phyloP scores from a whole-genome alignment of 2,113 vertebrate species.

The Aptenodytes forsteri region DNA sequence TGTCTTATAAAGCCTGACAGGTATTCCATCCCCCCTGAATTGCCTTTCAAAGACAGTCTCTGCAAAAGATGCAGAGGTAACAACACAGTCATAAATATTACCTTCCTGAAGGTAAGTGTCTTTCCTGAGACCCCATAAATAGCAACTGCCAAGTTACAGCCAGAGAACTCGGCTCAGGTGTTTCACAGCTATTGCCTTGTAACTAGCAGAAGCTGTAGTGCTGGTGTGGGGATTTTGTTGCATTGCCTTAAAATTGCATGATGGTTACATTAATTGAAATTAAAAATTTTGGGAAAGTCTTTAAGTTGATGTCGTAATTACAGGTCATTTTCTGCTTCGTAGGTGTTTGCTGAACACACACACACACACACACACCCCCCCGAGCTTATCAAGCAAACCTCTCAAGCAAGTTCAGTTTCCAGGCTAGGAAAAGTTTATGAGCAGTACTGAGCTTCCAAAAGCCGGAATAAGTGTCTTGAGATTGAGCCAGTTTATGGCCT shows the following conservation, averaged over 20 bases:
- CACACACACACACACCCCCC: too few relatives aligned
- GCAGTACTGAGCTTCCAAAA: background rate
- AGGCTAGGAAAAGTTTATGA: background rate
- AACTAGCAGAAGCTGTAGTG: background rate
- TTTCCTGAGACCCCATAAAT: background rate
- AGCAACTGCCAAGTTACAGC: background rate
- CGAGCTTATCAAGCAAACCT: background rate
- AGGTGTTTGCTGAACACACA: background rate
- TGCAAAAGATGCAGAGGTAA: background rate
- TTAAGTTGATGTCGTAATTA: background rate
- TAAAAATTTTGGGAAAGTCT: background rate
- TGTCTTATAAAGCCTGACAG: background rate
- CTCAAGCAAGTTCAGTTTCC: background rate
- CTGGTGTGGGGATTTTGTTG: background rate
- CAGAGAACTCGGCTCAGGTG: rapidly evolving
- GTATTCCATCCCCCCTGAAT: background rate
- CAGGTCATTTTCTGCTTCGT: background rate
- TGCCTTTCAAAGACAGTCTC: background rate
- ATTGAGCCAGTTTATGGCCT: background rate
- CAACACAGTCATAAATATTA: background rate
- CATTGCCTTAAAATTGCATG: background rate
- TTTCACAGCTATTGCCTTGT: background rate
- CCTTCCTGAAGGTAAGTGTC: background rate
- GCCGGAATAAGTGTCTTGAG: background rate
- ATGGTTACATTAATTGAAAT: background rate